phyloP scores from a whole-genome alignment of 2,797 vertebrate species.

The Apogon talboti region DNA sequence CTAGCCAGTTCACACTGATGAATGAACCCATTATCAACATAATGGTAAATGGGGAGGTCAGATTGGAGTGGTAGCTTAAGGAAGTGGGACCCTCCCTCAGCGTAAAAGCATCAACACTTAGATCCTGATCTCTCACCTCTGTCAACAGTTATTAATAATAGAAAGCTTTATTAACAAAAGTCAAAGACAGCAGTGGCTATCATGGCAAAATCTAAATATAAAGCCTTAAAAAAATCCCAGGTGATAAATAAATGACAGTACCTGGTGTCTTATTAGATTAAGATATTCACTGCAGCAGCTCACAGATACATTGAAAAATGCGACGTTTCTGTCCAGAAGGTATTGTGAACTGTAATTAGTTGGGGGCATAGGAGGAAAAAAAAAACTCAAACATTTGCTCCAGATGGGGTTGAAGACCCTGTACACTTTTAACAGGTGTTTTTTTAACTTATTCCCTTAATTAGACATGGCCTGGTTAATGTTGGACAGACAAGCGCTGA shows the following conservation, averaged over 20 bases:
- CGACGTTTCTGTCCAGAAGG: not conserved
- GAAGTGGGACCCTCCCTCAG: constrained; percentile 38
- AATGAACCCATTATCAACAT: constrained; percentile 65
- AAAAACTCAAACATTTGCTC: not conserved
- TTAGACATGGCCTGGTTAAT: constrained; percentile 50
- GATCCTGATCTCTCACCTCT: constrained; percentile 28
- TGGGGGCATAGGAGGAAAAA: not conserved
- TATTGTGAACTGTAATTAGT: constrained; percentile 7
- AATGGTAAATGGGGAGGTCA: constrained; percentile 64
- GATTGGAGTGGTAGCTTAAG: constrained; percentile 50
- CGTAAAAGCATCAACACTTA: constrained; percentile 41
- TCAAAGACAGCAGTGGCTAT: too few species aligned
- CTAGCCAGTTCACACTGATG: constrained; percentile 58
- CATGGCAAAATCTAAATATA: too few species aligned
- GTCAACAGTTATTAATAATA: constrained; percentile 45
- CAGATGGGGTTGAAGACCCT: constrained; percentile 30
- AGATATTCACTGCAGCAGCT: constrained; percentile 16
- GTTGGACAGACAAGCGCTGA: constrained; percentile 36
- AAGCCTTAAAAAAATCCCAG: too few species aligned
- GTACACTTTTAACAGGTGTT: constrained; percentile 36
- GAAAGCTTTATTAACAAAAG: constrained; percentile 42
- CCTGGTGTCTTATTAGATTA: constrained; percentile 1
- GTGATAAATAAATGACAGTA: not conserved
- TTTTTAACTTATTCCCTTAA: constrained; percentile 50
- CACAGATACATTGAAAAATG: constrained; percentile 17